phyloP scores from a whole-genome alignment of 2,113 vertebrate species.

The Ia io region DNA sequence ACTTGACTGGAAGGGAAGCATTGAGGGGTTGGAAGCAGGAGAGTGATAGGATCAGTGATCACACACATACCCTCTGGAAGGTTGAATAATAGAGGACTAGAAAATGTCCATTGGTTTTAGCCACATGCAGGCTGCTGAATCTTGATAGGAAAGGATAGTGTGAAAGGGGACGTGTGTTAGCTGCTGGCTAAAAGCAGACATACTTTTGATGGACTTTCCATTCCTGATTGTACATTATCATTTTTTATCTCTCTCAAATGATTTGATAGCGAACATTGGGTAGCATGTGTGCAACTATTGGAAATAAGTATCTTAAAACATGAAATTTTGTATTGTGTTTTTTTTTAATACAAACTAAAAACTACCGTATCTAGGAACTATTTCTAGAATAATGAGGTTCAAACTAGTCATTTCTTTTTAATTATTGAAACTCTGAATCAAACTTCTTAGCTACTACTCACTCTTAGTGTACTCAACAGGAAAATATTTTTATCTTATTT shows the following conservation, averaged over 20 bases:
- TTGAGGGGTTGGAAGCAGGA: neutral
- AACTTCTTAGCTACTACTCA: neutral
- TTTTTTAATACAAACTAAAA: neutral
- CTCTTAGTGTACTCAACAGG: neutral
- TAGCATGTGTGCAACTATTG: neutral
- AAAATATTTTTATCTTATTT: neutral
- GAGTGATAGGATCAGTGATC: neutral
- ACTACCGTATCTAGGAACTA: neutral
- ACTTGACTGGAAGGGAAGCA: neutral
- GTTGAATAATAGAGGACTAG: neutral
- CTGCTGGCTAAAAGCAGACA: neutral
- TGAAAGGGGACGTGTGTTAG: neutral
- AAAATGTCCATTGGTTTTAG: neutral
- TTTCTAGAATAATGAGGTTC: neutral
- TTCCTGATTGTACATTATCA: neutral
- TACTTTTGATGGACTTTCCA: neutral
- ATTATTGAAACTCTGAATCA: neutral
- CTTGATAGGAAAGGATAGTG: neutral
- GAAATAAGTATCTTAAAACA: neutral
- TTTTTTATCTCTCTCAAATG: slow-evolving; percentile 6
- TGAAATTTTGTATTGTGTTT: neutral
- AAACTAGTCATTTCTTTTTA: neutral
- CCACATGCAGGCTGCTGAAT: neutral
- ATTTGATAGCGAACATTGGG: neutral
- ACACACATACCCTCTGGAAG: accelerated